phyloP scores from a whole-genome alignment of 92 coral and sea anemone species.

The Siderastrea siderea region DNA sequence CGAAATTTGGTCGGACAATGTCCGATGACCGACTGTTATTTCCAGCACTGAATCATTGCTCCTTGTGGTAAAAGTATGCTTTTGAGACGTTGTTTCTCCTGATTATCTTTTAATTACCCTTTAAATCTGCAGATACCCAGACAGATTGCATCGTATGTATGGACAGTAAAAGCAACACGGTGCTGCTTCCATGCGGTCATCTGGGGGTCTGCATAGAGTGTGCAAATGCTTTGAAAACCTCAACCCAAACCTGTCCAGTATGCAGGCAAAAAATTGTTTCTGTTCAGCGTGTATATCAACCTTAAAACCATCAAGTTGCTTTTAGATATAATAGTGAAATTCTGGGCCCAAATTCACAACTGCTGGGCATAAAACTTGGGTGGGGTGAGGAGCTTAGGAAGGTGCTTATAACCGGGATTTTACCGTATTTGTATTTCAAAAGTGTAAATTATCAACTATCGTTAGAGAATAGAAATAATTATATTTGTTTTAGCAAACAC shows the following conservation, averaged over 20 bases:
- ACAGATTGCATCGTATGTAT: slow-evolving; percentile 41
- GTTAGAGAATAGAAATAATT: not conserved
- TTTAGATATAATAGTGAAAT: not conserved
- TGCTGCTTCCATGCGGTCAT: slow-evolving; percentile 47
- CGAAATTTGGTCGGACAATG: too few species aligned
- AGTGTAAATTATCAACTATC: too few species aligned
- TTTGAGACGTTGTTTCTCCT: too few species aligned
- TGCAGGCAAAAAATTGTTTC: not conserved
- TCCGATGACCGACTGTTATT: too few species aligned
- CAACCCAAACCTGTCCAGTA: slow-evolving; percentile 24
- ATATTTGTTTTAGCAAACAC: not conserved
- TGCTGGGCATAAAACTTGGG: too few species aligned
- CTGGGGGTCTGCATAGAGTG: slow-evolving; percentile 38
- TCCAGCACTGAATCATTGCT: too few species aligned
- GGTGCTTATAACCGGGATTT: too few species aligned
- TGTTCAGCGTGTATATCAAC: slow-evolving; percentile 17
- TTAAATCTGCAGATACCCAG: slow-evolving; percentile 18
- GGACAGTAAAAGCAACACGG: slow-evolving; percentile 22
- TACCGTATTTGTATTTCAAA: too few species aligned
- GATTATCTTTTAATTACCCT: not conserved
- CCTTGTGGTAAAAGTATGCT: too few species aligned
- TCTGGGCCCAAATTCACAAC: too few species aligned
- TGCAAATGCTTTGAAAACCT: not conserved
- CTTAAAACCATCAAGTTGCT: not conserved
- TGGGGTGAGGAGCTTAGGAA: too few species aligned